Evolutionary conservation across 2,797 vertebrate species (phyloP).

Genomic region (Enteromius treurensis): DNA sequence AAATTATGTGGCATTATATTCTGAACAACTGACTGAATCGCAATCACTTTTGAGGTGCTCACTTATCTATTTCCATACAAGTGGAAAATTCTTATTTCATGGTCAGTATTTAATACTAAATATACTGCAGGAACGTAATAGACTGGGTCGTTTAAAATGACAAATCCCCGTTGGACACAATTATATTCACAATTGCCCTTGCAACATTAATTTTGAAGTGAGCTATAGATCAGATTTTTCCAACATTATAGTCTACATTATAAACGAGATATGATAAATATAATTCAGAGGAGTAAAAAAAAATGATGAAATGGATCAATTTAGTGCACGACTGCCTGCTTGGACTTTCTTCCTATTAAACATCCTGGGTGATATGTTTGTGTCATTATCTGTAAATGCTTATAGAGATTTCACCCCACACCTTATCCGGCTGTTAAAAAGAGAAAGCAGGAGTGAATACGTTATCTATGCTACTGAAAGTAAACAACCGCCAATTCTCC

Average conservation of each 20-base stretch:
- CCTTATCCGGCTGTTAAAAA: conserved; percentile 28
- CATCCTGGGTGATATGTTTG: conserved; percentile 46
- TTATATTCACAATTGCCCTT: conserved; percentile 26
- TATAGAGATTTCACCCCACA: conserved; percentile 34
- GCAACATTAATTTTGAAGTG: conserved; percentile 40
- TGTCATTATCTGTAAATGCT: conserved; percentile 34
- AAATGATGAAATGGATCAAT: not conserved
- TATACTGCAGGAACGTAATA: conserved; percentile 35
- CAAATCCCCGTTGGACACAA: conserved; percentile 43
- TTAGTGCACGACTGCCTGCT: not conserved
- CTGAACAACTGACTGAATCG: conserved; percentile 28
- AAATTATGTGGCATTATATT: conserved; percentile 32
- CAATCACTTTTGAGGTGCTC: conserved; percentile 36
- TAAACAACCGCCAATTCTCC: conserved; percentile 59
- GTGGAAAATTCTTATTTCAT: conserved; percentile 52
- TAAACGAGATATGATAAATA: conserved; percentile 15
- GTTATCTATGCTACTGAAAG: conserved; percentile 59
- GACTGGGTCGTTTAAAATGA: conserved; percentile 36
- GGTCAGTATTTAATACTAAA: conserved; percentile 46
- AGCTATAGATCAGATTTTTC: conserved; percentile 22
- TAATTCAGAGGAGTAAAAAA: conserved; percentile 4
- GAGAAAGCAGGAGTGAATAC: conserved; percentile 56
- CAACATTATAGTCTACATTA: not conserved
- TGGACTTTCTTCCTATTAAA: conserved; percentile 20
- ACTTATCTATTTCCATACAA: conserved; percentile 41